Evolutionary conservation across 2,888 invertebrate genomes (phyloP), one percentile per base, ranked within the genome.

Genomic region (Synanthedon formicaeformis): DNA sequence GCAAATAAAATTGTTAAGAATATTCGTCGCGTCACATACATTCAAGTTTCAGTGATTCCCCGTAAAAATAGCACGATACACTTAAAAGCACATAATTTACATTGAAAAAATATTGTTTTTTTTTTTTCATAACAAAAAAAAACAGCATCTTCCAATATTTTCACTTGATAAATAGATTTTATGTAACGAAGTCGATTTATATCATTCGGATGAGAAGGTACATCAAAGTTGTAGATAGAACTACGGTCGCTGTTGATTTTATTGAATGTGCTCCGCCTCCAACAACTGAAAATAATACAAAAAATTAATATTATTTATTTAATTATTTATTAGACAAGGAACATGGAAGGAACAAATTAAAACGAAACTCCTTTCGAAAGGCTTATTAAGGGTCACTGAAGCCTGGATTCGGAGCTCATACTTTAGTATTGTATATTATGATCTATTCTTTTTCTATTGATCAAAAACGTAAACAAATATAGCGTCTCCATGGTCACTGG

Each of bases 171-270:
- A 84, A 81, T 82, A 79, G 69, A 68, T 5, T 70, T 66, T 69
- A 16, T 16, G 16, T 16, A 79, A 48, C 48, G 34, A 18, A 41
- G 56, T 61, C 51, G 18, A 57, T 73, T 75, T 81, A 84, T 56
- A 81, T 62, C 77, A 75, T 78, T 75, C 86, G 85, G 13, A 85
- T 76, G 53, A 86, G 75, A 3, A 86, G 68, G 57, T 83, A 86
- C 73, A 84, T 84, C 52, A 83, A 60, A 11, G 73, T 60, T 1
- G 82, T 62, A 0, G 79, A 66, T 1, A 81, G 49, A 2, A 74
- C 56, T 2, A 67, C 59, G 13, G 69, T 56, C 0, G 73, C 60
- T 0, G 58, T 51, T 13, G 80, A 69, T 40, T 66, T 62, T 18
- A 72, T 63, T 61, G 77, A 67, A 57, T 71, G 62, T 23, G 71